Percentiles rank a stretch among this genome's conserved stretches.
Evolutionary conservation across 2,797 vertebrate species (phyloP).

Genomic region (Emys orbicularis): DNA sequence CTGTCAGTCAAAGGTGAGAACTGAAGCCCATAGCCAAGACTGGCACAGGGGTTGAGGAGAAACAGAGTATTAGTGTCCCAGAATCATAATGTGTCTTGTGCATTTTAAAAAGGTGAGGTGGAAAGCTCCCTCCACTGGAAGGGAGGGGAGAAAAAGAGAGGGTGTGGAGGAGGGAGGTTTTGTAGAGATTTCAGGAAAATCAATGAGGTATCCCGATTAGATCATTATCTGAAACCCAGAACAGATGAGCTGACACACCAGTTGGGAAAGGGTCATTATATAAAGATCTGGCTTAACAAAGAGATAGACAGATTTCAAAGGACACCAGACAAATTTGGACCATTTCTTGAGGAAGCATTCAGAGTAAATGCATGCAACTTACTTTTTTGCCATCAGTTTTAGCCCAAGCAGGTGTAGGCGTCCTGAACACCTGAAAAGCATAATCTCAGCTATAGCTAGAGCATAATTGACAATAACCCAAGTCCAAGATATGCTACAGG

Average conservation of each 20-base stretch:
- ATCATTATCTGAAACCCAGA: neutral
- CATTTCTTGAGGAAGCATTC: neutral
- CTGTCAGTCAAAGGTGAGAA: neutral
- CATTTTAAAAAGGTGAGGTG: neutral
- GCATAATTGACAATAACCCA: neutral
- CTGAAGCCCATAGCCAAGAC: no score
- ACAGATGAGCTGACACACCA: neutral
- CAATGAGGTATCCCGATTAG: neutral
- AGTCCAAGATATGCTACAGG: neutral
- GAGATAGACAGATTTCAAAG: neutral
- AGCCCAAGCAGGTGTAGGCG: constrained; percentile 7
- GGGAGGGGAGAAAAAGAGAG: neutral
- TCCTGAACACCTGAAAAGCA: constrained; percentile 14
- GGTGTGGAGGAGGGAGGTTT: neutral
- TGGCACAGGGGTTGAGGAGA: no score
- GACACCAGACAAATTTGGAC: neutral
- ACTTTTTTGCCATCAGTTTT: neutral
- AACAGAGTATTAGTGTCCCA: no score
- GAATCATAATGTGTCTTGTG: no score
- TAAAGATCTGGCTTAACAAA: neutral
- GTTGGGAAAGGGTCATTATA: neutral
- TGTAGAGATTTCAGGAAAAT: neutral
- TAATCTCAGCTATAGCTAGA: neutral
- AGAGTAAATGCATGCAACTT: neutral
- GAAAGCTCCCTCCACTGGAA: neutral